A percentile compares a stretch with the other conserved stretches of the same genome.
Conservation (phyloP, 2,113 vertebrate genomes). For the Rhinogobius similis region DNA sequence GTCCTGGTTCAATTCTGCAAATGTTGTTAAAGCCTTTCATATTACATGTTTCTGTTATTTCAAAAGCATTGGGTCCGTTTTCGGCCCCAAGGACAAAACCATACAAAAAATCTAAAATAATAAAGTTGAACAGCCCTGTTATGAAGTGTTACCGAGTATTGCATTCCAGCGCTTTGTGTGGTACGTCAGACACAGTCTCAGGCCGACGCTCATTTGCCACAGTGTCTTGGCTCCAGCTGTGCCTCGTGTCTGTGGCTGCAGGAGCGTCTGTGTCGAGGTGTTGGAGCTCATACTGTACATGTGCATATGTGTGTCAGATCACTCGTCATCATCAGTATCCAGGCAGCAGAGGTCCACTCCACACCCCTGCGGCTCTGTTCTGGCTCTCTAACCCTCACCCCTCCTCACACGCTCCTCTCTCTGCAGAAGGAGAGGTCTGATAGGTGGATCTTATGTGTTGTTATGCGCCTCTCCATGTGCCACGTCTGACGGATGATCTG, state of each 20-base stretch:
- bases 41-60: too few relatives aligned
- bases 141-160: too few relatives aligned
- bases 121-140: too few relatives aligned
- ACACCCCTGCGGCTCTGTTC: slow-evolving; percentile 25
- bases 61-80: too few relatives aligned
- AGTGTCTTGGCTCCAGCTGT: slow-evolving; percentile 47
- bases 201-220: slow-evolving; percentile 31
- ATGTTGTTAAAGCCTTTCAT: too few relatives aligned
- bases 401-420: background rate
- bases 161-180: too few relatives aligned
- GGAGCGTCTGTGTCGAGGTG: slow-evolving; percentile 45
- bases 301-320: slow-evolving; percentile 37
- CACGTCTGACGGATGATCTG: slow-evolving; percentile 56
- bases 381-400: slow-evolving; percentile 19
- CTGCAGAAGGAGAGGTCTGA: slow-evolving; percentile 32
- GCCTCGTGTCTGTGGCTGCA: slow-evolving; percentile 51
- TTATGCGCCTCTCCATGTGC: slow-evolving; percentile 32
- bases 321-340: slow-evolving; percentile 64
- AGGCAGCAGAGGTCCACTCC: slow-evolving; percentile 41
- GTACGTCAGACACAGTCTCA: too few relatives aligned
- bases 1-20: too few relatives aligned
- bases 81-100: too few relatives aligned
- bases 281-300: slow-evolving; percentile 33
- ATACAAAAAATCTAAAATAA: too few relatives aligned
- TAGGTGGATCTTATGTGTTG: slow-evolving; percentile 35